Base-by-base conservation (phyloP, 37 sponge, comb jelly and placozoan species). In the Spongia lamella region DNA sequence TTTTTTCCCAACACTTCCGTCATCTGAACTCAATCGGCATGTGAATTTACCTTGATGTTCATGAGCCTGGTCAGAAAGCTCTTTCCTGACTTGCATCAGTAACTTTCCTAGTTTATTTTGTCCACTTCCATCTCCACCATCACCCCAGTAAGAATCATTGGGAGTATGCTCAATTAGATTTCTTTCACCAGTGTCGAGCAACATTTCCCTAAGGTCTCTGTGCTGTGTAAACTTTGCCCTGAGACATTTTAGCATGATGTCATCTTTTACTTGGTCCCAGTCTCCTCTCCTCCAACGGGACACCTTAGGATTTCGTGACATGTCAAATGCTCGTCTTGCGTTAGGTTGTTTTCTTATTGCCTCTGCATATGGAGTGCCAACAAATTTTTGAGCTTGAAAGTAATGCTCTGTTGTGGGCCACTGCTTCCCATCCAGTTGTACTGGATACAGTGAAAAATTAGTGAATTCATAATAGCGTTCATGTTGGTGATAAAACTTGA, bases 301-400 rank as follows among this genome's bases (percentile, higher is more conserved):
- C 20, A 65, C 61, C 0, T 9, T 30, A 1, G 83, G 80, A 11
- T 63, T 27, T 1, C 87, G 63, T 17, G 92, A 79, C 6, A 68
- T 16, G 0, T 78, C 64, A 75, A 91, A 91, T 39, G 92, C 92
- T 26, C 86, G 79, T 25, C 92, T 53, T 6, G 92, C 74, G 3
- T 35, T 17, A 0, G 36, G 20, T 15, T 59, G 17, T 0, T 40
- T 62, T 33, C 84, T 50, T 0, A 91, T 83, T 13, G 21, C 20
- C 22, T 86, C 72, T 20, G 26, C 62, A 66, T 81, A 81, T 30
- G 92, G 87, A 0, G 92, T 91, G 9, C 92, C 92, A 43, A 83
- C 67, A 68, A 86, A 91, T 51, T 91, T 91, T 63, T 91, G 92
- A 26, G 92, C 87, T 52, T 91, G 92, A 74, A 91, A 91, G 51